A percentile compares a stretch with the other conserved stretches of the same genome.
phyloP scores from a whole-genome alignment of 1,140 invertebrate species.

The Solen grandis region DNA sequence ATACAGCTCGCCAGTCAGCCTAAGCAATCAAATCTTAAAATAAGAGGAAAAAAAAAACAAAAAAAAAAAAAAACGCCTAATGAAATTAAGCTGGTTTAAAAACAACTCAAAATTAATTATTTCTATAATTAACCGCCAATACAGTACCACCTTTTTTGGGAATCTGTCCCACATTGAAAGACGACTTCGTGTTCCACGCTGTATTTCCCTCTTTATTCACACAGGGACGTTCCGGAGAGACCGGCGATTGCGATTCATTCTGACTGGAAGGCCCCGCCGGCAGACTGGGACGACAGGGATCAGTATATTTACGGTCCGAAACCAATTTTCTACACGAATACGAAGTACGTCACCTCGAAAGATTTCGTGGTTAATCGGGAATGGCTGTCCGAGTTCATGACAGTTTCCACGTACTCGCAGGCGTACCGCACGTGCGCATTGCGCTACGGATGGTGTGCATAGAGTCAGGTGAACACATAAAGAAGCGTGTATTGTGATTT shows the following conservation, averaged over 20 bases:
- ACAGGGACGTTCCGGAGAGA: slow-evolving; percentile 60
- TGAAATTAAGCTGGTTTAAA: too few relatives aligned
- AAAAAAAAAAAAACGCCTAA: too few relatives aligned
- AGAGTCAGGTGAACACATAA: neutral
- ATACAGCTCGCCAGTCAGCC: too few relatives aligned
- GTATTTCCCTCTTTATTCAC: too few relatives aligned
- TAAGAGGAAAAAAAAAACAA: too few relatives aligned
- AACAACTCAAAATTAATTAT: too few relatives aligned
- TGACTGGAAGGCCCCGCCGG: slow-evolving; percentile 65
- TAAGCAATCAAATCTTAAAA: too few relatives aligned
- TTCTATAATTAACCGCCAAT: too few relatives aligned
- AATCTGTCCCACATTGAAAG: too few relatives aligned
- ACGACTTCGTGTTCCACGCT: too few relatives aligned
- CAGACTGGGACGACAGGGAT: slow-evolving; percentile 64
- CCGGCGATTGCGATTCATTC: slow-evolving; percentile 58
- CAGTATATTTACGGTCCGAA: slow-evolving; percentile 62
- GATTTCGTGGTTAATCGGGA: slow-evolving; percentile 64
- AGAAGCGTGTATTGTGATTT: too few relatives aligned
- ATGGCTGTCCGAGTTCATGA: slow-evolving; percentile 65
- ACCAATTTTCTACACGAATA: slow-evolving; percentile 63
- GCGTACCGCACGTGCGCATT: slow-evolving; percentile 67
- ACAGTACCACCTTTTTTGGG: too few relatives aligned
- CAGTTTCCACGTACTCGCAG: slow-evolving; percentile 60
- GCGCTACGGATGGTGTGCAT: slow-evolving; percentile 62
- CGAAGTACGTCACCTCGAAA: slow-evolving; percentile 55